A percentile compares a stretch with the other conserved stretches of the same genome.
These are phyloP conservation scores for Myotis davidii DNA, from an alignment of 2,113 vertebrate genomes.

Conservation along the genomic window DNA sequence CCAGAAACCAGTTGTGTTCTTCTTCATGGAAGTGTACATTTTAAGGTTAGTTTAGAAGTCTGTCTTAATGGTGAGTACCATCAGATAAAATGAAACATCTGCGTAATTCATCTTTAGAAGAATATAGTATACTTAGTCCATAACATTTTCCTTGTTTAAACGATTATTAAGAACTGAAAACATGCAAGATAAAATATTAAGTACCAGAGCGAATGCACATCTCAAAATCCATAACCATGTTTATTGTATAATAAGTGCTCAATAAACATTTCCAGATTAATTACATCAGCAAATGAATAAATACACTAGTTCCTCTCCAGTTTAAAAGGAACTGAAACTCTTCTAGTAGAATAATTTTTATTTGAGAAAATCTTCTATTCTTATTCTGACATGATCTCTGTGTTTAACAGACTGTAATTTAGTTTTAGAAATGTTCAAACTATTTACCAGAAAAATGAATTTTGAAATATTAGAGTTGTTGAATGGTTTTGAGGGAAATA, in stretches of 20 bases:
- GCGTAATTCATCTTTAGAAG: neutral
- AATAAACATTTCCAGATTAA: neutral
- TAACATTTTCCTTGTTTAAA: neutral
- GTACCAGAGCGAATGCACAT: neutral
- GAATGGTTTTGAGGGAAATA: neutral
- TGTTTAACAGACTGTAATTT: neutral
- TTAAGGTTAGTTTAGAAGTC: neutral
- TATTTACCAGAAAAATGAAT: neutral
- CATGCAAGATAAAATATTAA: neutral
- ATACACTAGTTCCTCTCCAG: neutral
- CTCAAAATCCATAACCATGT: neutral
- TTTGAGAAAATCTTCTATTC: neutral
- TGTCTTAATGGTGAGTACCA: neutral
- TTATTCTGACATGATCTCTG: neutral
- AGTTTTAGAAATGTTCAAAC: neutral
- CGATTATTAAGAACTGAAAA: neutral
- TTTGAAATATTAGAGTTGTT: neutral
- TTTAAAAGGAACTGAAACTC: neutral
- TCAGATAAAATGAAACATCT: neutral
- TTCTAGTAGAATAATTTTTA: neutral
- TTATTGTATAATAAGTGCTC: neutral
- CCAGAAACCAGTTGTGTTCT: neutral
- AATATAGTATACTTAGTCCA: neutral
- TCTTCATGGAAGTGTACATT: neutral
- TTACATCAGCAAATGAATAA: neutral